A percentile compares a stretch with the other conserved stretches of the same genome.
phyloP scores from a whole-genome alignment of 2,797 vertebrate genomes.

The Chaenodraco wilsoni region DNA sequence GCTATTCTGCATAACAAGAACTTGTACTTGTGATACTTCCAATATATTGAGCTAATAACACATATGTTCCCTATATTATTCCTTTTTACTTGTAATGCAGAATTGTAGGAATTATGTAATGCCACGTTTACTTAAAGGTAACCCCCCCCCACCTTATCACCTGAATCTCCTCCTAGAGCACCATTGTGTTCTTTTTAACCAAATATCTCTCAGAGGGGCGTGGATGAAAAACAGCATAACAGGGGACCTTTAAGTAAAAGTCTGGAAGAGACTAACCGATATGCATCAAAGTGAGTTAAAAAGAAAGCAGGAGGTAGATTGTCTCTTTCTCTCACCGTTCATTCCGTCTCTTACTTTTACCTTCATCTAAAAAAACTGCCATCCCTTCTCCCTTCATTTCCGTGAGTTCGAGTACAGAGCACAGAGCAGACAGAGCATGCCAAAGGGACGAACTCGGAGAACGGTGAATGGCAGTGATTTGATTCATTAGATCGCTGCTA shows the following conservation, averaged over 20 bases:
- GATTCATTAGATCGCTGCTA: slow-evolving; percentile 72
- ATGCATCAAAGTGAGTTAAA: slow-evolving; percentile 26
- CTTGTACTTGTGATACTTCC: too few species aligned
- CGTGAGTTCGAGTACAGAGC: slow-evolving; percentile 55
- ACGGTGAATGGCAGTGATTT: slow-evolving; percentile 65
- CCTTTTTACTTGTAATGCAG: too few species aligned
- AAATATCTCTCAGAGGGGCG: too few species aligned
- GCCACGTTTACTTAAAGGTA: too few species aligned
- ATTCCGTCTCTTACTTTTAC: slow-evolving; percentile 2
- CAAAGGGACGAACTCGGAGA: slow-evolving; percentile 60
- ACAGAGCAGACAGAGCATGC: slow-evolving; percentile 52
- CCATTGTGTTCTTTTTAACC: too few species aligned
- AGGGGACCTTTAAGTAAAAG: neutral
- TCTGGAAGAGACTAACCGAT: slow-evolving; percentile 15
- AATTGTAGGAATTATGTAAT: too few species aligned
- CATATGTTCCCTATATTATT: too few species aligned
- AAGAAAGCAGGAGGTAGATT: slow-evolving; percentile 24
- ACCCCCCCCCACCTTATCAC: too few species aligned
- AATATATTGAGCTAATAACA: too few species aligned
- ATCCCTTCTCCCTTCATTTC: slow-evolving; percentile 50
- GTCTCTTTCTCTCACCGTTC: neutral
- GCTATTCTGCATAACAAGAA: too few species aligned
- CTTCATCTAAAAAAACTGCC: slow-evolving; percentile 33
- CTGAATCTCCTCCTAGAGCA: too few species aligned
- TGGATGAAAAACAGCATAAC: too few species aligned